phyloP scores from a whole-genome alignment of 2,113 vertebrate genomes.

The Copsychus sechellarum region DNA sequence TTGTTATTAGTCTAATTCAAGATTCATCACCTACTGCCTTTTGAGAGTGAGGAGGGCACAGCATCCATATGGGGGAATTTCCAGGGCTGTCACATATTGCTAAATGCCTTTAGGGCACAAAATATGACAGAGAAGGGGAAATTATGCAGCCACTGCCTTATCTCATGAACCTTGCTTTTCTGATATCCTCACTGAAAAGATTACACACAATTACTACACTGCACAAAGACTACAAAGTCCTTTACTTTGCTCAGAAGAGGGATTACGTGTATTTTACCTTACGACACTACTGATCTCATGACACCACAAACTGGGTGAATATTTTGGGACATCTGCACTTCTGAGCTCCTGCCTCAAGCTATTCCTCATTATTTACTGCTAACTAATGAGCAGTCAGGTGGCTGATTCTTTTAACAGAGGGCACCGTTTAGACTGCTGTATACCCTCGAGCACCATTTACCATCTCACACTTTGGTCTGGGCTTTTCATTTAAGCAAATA shows the following conservation, averaged over 20 bases:
- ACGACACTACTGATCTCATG: slow-evolving; percentile 18
- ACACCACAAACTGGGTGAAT: slow-evolving; percentile 53
- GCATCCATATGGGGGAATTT: neutral
- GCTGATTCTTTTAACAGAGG: slow-evolving; percentile 57
- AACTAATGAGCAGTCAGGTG: slow-evolving; percentile 59
- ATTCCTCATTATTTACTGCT: slow-evolving; percentile 63
- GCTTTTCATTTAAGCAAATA: slow-evolving; percentile 63
- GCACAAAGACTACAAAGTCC: slow-evolving; percentile 25
- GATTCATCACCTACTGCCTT: neutral
- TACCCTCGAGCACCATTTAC: slow-evolving; percentile 51
- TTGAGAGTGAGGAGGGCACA: neutral
- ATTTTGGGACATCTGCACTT: slow-evolving; percentile 49
- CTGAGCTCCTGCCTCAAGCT: slow-evolving; percentile 36
- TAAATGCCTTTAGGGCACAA: neutral
- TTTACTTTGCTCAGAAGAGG: slow-evolving; percentile 30
- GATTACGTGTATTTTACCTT: slow-evolving; percentile 9
- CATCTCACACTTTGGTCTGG: slow-evolving; percentile 49
- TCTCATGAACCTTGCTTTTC: neutral
- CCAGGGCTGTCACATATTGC: neutral
- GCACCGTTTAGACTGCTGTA: slow-evolving; percentile 29
- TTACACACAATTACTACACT: slow-evolving; percentile 41
- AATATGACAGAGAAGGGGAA: fast-evolving
- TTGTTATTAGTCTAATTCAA: neutral
- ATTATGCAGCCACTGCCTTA: neutral
- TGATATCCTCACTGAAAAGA: slow-evolving; percentile 44